A percentile compares a stretch with the other conserved stretches of the same genome.
Evolutionary conservation across 2,888 invertebrate genomes (phyloP).

Genomic region (Drosophila percnosoma): DNA sequence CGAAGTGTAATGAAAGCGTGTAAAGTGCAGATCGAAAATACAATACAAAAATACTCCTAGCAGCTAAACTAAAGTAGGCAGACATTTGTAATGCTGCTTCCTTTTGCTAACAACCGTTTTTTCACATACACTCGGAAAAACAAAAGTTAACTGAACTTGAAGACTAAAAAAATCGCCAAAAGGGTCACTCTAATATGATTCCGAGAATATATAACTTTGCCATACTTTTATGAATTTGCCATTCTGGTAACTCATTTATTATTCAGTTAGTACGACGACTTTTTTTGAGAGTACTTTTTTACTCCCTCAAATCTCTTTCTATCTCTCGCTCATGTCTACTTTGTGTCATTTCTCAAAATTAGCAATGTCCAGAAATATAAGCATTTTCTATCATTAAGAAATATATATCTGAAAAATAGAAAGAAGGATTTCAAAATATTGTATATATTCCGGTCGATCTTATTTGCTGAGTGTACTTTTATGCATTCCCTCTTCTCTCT

Average conservation of each 20-base stretch:
- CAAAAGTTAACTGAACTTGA: neutral
- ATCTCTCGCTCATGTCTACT: neutral
- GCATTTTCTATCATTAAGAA: neutral
- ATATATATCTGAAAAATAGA: neutral
- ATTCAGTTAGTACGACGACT: neutral
- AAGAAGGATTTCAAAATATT: neutral
- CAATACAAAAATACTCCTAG: conserved; percentile 64
- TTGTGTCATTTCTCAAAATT: neutral
- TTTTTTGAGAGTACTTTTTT: neutral
- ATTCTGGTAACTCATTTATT: neutral
- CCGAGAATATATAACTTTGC: no score
- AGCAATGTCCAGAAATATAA: neutral
- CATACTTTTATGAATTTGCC: neutral
- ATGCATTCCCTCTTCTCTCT: neutral
- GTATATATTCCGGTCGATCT: neutral
- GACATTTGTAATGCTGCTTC: conserved; percentile 55
- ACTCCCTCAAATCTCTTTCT: neutral
- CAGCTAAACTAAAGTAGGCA: conserved; percentile 34
- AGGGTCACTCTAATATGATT: neutral
- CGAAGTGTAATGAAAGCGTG: conserved; percentile 79
- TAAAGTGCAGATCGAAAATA: conserved; percentile 79
- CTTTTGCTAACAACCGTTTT: conserved; percentile 7
- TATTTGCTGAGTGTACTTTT: neutral
- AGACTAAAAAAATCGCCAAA: neutral
- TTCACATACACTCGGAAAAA: neutral